These are phyloP conservation scores for Drosophila novamexicana DNA, from an alignment of 1,140 invertebrate species.

Conservation along the genomic window DNA sequence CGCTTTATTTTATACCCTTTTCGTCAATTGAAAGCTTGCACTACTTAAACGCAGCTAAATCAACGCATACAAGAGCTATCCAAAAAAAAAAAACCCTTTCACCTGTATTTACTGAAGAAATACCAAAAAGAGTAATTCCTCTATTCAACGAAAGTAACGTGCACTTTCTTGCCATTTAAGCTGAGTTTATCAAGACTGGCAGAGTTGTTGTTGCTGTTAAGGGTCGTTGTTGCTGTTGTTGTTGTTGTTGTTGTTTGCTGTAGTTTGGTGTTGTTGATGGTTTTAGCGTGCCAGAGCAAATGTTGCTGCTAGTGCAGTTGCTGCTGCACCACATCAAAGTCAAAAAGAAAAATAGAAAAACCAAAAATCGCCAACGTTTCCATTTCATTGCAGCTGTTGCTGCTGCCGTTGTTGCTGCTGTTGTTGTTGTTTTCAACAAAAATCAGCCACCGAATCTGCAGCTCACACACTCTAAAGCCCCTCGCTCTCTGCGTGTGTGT, in stretches of 20 bases:
- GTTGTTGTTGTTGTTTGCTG: conserved; percentile 1
- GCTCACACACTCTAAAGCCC: not conserved
- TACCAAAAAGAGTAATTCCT: conserved; percentile 8
- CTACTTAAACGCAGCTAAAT: too few relatives aligned
- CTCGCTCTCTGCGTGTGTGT: not conserved
- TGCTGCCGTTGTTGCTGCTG: too few relatives aligned
- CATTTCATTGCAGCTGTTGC: conserved; percentile 69
- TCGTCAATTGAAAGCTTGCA: too few relatives aligned
- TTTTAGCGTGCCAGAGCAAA: conserved; percentile 12
- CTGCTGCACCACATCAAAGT: conserved; percentile 35
- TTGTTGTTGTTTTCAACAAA: conserved; percentile 37
- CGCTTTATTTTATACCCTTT: too few relatives aligned
- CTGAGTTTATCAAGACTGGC: conserved; percentile 17
- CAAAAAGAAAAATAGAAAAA: conserved; percentile 53
- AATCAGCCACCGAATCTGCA: conserved; percentile 36
- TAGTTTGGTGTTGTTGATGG: conserved; percentile 13
- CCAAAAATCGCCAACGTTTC: conserved; percentile 68
- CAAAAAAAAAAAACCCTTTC: too few relatives aligned
- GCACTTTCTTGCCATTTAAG: conserved; percentile 26
- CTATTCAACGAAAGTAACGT: not conserved
- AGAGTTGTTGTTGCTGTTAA: conserved; percentile 2
- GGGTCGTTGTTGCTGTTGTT: not conserved
- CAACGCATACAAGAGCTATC: too few relatives aligned
- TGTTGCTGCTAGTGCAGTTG: conserved; percentile 15
- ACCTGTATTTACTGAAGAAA: not conserved